phyloP scores from a whole-genome alignment of 2,888 invertebrate genomes.

The Agonopterix alstromeriana region DNA sequence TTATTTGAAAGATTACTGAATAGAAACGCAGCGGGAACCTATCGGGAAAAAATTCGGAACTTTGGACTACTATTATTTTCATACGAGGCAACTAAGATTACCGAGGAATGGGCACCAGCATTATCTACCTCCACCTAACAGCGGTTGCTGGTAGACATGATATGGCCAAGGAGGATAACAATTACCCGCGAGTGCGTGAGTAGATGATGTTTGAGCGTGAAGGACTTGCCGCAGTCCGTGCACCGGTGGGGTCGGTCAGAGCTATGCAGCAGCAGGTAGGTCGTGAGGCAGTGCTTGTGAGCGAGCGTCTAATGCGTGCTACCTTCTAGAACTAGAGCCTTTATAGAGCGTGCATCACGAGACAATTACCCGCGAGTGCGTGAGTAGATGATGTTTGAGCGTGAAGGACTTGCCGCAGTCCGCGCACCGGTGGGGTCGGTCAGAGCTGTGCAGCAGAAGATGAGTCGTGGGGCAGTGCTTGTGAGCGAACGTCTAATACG shows the following conservation, averaged over 20 bases:
- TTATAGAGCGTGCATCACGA: too few species aligned
- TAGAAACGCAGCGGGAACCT: too few species aligned
- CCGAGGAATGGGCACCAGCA: too few species aligned
- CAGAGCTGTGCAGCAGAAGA: constrained; percentile 78
- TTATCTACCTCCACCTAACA: too few species aligned
- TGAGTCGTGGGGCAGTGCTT: constrained; percentile 57
- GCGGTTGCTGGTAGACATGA: too few species aligned
- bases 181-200: constrained; percentile 79
- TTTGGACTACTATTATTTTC: too few species aligned
- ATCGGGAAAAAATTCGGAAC: too few species aligned
- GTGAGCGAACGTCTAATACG: not conserved
- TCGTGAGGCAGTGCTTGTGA: constrained; percentile 21
- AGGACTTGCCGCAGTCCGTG: constrained; percentile 92
- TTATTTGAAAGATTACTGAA: too few species aligned
- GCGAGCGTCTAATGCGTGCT: too few species aligned
- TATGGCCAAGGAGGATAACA: too few species aligned
- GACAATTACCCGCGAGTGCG: constrained; percentile 68
- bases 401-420: constrained; percentile 80
- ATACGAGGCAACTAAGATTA: too few species aligned
- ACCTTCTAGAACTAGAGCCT: not conserved
- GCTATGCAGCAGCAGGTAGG: constrained; percentile 89
- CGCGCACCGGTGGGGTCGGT: constrained; percentile 71
- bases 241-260: constrained; percentile 92
- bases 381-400: constrained; percentile 82
- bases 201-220: constrained; percentile 84